Conservation (phyloP, 1,140 invertebrate genomes). For the Aphidius gifuensis region DNA sequence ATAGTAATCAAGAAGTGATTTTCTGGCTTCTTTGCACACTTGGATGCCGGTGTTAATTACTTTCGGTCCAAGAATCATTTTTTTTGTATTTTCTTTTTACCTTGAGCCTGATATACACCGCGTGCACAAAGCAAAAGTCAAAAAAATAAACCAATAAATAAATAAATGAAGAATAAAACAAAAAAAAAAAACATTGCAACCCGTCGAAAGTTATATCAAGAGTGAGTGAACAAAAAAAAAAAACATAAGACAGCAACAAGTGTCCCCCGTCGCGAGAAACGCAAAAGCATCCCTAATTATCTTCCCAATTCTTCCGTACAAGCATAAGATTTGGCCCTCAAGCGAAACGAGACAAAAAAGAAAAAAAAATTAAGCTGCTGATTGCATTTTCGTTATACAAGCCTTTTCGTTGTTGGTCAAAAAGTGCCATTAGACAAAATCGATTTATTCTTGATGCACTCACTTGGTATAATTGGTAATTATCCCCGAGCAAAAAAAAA, state of each 20-base stretch:
- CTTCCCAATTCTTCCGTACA: constrained; percentile 28
- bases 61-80: background rate
- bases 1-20: constrained; percentile 13
- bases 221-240: constrained; percentile 20
- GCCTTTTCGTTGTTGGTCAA: constrained; percentile 16
- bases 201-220: background rate
- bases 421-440: constrained; percentile 26
- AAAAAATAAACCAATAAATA: constrained; percentile 6
- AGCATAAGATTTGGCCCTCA: constrained; percentile 27
- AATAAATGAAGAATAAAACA: constrained; percentile 16
- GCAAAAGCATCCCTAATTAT: constrained; percentile 56
- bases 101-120: background rate
- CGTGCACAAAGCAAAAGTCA: constrained; percentile 1
- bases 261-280: constrained; percentile 51
- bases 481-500: constrained; percentile 13
- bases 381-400: constrained; percentile 54
- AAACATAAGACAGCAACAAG: constrained; percentile 31
- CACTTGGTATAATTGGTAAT: constrained; percentile 28
- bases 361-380: constrained; percentile 29
- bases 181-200: constrained; percentile 7
- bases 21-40: background rate
- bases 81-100: background rate
- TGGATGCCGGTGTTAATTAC: constrained; percentile 21
- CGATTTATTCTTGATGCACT: constrained; percentile 26
- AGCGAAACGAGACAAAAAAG: constrained; percentile 52